phyloP scores from a whole-genome alignment of 2,113 vertebrate species.

The Tragelaphus scriptus region DNA sequence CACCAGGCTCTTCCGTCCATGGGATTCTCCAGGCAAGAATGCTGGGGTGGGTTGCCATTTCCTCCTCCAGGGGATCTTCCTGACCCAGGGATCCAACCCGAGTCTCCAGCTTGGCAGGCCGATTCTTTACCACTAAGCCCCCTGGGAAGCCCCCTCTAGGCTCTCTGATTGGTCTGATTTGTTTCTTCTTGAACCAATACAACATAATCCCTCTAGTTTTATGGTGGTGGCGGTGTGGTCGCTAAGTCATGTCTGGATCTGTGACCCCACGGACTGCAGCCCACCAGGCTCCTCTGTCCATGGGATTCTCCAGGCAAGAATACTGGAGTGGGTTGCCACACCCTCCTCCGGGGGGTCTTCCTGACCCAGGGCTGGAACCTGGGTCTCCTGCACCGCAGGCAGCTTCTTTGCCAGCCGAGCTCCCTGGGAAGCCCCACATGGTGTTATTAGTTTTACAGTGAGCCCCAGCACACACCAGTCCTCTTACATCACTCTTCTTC shows the following conservation, averaged over 20 bases:
- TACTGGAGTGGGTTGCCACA: not conserved
- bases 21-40: not conserved
- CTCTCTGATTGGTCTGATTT: too few species aligned
- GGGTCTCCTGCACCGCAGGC: not conserved
- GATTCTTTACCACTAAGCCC: accelerated
- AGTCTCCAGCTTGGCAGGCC: too few species aligned
- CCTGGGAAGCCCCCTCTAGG: too few species aligned
- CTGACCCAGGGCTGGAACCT: not conserved
- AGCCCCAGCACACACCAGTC: not conserved
- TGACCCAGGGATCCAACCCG: not conserved
- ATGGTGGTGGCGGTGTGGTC: too few species aligned
- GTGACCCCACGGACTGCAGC: too few species aligned
- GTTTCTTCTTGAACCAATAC: too few species aligned
- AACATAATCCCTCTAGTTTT: too few species aligned
- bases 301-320: not conserved
- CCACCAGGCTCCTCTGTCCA: not conserved
- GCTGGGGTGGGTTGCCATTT: not conserved
- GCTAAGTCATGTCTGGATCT: not conserved
- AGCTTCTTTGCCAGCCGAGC: not conserved
- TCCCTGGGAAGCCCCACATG: not conserved
- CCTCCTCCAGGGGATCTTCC: not conserved
- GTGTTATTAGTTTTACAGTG: not conserved
- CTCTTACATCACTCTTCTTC: not conserved
- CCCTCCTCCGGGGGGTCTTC: not conserved
- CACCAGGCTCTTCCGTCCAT: too few species aligned